Base-by-base conservation (phyloP, 2,113 vertebrate species). In the Australoheros scitulus region DNA sequence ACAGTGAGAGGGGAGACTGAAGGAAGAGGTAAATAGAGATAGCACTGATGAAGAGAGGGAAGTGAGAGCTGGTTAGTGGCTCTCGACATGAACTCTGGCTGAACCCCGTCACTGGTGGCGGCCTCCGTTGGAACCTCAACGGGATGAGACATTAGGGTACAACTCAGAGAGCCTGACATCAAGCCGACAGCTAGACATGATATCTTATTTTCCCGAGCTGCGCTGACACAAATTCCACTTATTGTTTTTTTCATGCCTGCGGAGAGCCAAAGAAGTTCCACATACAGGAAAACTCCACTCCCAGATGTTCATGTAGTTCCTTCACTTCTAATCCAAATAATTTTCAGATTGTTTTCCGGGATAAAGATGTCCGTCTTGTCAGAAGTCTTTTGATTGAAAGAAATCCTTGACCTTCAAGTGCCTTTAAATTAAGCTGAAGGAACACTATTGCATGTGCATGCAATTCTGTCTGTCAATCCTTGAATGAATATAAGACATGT, bases 131-230 rank as follows among this genome's bases (percentile, higher is more conserved):
- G 93, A 95, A 96, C 95, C 96, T 96, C 96, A 91, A 94, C 93
- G 94, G 93, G 96, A 97, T 95, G 97, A 98, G 95, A 96, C 97
- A 95, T 97, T 97, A 93, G 95, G 95, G 94, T 96, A 97, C 95
- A 90, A 96, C 97, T 97, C 96, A 91, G 96, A 97, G 95, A 96
- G 96, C 94, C 93, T 97, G 97, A 98, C 97, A 97, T 97, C 96
- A 96, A 97, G 97, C 97, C 96, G 96, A 97, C 97, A 97, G 97
- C 96, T 97, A 96, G 97, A 97, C 96, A 94, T 99, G 98, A 99
- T 98, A 98, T 99, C 98, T 99, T 98, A 98, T 98, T 99, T 97
- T 98, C 95, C 95, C 96, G 96, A 97, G 97, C 96, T 90, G 93
- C 93, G 93, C 97, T 98, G 97, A 98, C 98, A 98, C 97, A 97